A percentile compares a stretch with the other conserved stretches of the same genome.
phyloP scores from a whole-genome alignment of 2,113 vertebrate genomes.

The Zosterops japonicus region DNA sequence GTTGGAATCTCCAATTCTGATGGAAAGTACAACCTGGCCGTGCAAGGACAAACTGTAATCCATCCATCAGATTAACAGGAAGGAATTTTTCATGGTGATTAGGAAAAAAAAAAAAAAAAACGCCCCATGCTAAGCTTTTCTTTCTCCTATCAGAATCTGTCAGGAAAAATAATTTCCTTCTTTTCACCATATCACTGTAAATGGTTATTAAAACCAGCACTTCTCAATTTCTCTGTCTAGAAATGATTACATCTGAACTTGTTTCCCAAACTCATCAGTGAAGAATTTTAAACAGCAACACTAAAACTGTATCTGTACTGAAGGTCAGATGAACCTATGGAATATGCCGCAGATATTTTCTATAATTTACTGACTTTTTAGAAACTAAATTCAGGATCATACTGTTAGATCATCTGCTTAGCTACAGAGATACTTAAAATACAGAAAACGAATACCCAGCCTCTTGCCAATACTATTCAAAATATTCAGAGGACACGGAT shows the following conservation, averaged over 20 bases:
- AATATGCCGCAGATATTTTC: neutral
- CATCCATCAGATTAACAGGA: slow-evolving; percentile 59
- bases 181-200: neutral
- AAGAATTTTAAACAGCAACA: slow-evolving; percentile 29
- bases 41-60: slow-evolving; percentile 57
- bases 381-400: slow-evolving; percentile 22
- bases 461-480: neutral
- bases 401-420: slow-evolving; percentile 32
- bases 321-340: slow-evolving; percentile 22
- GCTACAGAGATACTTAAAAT: slow-evolving; percentile 23
- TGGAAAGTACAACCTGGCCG: slow-evolving; percentile 46
- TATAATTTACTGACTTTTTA: neutral
- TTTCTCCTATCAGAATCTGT: slow-evolving; percentile 31
- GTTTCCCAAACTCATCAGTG: slow-evolving; percentile 17
- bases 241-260: slow-evolving; percentile 24
- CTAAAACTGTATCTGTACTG: neutral
- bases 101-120: neutral
- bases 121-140: neutral
- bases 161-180: slow-evolving; percentile 56
- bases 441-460: neutral
- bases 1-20: slow-evolving; percentile 47
- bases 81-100: slow-evolving; percentile 49
- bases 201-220: slow-evolving; percentile 37
- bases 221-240: slow-evolving; percentile 26
- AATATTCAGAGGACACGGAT: neutral